Evolutionary conservation across 2,888 invertebrate species (phyloP), one percentile per base, ranked within the genome.

Genomic region (Apodemia hepburni): DNA sequence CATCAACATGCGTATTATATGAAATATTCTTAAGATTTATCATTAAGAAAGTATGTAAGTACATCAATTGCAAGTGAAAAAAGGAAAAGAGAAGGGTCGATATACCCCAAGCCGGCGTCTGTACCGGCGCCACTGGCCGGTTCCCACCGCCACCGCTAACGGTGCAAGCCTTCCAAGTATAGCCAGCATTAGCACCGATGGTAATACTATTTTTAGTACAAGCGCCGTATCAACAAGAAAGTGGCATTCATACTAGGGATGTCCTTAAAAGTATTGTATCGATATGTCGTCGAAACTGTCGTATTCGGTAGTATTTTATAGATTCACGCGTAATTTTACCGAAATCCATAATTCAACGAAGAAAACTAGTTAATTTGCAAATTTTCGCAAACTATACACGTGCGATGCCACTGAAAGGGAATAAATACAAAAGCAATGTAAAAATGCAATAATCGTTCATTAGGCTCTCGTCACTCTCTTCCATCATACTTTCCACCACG

Each of bases 81-180:
- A 74, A 71, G 71, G 70, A 73, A 73, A 75, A 79, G 75, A 75
- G 76, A 79, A 78, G 77, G 80, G 78, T 79, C 81, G 82, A 78
- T 75, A 79, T 70, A 75, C 76, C 71, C 71, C 70, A 66, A 64
- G 66, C 64, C 71, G 75, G 64, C 73, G 71, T 65, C 72, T 67
- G 68, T 71, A 75, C 70, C 70, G 78, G 78, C 81, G 81, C 79
- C 81, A 73, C 61, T 75, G 73, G 72, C 81, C 75, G 78, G 80
- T 80, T 78, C 80, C 79, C 76, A 74, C 60, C 73, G 78, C 75
- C 76, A 74, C 60, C 72, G 78, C 75, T 82, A 84, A 84, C 85
- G 84, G 82, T 80, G 69, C 75, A 68, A 73, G 75, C 77, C 78
- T 84, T 84, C 81, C 84, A 81, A 81, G 82, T 82, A 82, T 76